Evolutionary conservation across 2,888 invertebrate species (phyloP), one percentile per base, ranked within the genome.

Genomic region (Graphium colonna): DNA sequence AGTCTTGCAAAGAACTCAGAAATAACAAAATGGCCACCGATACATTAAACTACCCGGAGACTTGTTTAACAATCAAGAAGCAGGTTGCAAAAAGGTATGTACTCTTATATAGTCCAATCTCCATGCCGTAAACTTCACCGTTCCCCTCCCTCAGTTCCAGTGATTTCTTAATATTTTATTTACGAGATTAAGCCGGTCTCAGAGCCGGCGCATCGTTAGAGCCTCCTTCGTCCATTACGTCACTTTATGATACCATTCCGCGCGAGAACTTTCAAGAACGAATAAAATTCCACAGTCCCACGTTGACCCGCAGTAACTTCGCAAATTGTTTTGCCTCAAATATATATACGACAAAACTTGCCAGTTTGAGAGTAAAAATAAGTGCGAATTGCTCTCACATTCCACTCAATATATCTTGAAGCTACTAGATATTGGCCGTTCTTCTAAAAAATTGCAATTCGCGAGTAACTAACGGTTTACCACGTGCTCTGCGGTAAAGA

Each of bases 121-220:
- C 62, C 64, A 62, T 61, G 73, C 75, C 65, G 74, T 79, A 79
- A 80, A 80, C 60, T 74, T 68, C 60, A 58, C 60, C 59, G 59
- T 61, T 61, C 62, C 63, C 65, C 60, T 59, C 62, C 60, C 62
- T 53, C 56, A 62, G 68, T 67, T 69, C 73, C 79, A 73, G 79
- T 82, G 86, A 86, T 85, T 85, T 82, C 80, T 78, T 81, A 77
- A 84, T 87, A 83, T 80, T 82, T 83, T 86, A 86, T 87, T 86
- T 81, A 85, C 72, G 71, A 75, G 73, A 80, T 79, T 78, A 79
- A 79, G 77, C 71, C 72, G 67, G 68, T 68, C 69, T 71, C 64
- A 58, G 65, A 60, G 66, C 61, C 62, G 63, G 67, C 67, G 68
- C 69, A 67, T 79, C 79, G 80, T 81, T 80, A 82, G 73, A 70